A percentile compares a stretch with the other conserved stretches of the same genome.
These are phyloP conservation scores for Paratilapia polleni DNA, from an alignment of 2,113 vertebrate species.

Conservation along the genomic window DNA sequence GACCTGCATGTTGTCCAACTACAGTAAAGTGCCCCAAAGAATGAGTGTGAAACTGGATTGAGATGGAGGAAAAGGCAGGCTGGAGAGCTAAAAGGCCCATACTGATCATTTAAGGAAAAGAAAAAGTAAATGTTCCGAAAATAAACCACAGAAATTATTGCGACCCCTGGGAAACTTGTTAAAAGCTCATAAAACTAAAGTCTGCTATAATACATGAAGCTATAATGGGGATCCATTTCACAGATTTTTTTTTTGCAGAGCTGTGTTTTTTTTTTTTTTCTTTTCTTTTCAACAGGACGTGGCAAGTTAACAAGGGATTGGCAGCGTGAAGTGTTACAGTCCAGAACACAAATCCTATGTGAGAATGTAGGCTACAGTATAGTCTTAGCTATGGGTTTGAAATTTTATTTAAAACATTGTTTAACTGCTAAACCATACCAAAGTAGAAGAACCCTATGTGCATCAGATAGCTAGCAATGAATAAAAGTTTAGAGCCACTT, in stretches of 20 bases:
- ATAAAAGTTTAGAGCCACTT: not conserved
- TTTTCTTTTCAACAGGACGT: slow-evolving; percentile 74
- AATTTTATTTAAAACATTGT: not conserved
- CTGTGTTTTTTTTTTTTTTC: slow-evolving; percentile 38
- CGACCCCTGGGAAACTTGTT: slow-evolving; percentile 85
- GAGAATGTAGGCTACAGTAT: not conserved
- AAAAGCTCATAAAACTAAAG: slow-evolving; percentile 88
- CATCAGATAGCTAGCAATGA: not conserved
- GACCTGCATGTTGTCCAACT: slow-evolving; percentile 30
- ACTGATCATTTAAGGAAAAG: slow-evolving; percentile 83
- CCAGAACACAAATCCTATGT: slow-evolving; percentile 56
- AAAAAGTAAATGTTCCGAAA: slow-evolving; percentile 75
- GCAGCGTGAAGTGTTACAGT: slow-evolving; percentile 57
- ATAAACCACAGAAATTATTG: slow-evolving; percentile 85
- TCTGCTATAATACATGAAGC: slow-evolving; percentile 76
- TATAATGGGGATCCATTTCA: slow-evolving; percentile 80
- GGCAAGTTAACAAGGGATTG: slow-evolving; percentile 78
- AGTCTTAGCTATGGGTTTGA: slow-evolving; percentile 8
- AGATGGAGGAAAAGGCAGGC: slow-evolving; percentile 41
- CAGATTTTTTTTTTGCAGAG: slow-evolving; percentile 33
- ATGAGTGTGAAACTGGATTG: slow-evolving; percentile 58
- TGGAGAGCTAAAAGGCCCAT: slow-evolving; percentile 46
- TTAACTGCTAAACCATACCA: not conserved
- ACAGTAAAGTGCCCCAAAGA: slow-evolving; percentile 55
- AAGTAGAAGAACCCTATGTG: not conserved